A percentile compares a stretch with the other conserved stretches of the same genome.
Conservation (phyloP, 2,797 vertebrate species). For the Clarias pachynema region DNA sequence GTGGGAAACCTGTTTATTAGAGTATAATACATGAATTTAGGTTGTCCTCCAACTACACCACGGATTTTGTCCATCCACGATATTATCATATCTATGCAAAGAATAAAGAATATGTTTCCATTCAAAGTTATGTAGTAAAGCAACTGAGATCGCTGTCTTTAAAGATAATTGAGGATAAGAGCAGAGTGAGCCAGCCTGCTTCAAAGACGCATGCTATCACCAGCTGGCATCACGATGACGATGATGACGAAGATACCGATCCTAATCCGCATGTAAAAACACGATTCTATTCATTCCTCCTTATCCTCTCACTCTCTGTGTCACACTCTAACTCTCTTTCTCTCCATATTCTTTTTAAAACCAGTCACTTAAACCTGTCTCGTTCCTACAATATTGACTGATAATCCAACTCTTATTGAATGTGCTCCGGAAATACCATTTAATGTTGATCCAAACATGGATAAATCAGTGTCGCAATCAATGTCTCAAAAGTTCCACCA, state of each 20-base stretch:
- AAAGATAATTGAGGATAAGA: conserved; percentile 74
- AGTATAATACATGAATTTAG: neutral
- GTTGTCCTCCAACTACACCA: neutral
- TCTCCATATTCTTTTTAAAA: conserved; percentile 11
- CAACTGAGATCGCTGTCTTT: conserved; percentile 66
- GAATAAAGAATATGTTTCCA: neutral
- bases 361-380: neutral
- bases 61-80: neutral
- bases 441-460: neutral
- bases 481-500: conserved; percentile 8
- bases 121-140: conserved; percentile 7
- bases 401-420: neutral
- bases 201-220: conserved; percentile 69
- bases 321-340: conserved; percentile 24
- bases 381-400: neutral
- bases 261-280: conserved; percentile 77
- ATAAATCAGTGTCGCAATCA: conserved; percentile 20
- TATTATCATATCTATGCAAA: conserved; percentile 15
- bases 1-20: neutral
- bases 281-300: conserved; percentile 63
- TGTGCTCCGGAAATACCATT: neutral
- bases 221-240: conserved; percentile 62
- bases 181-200: conserved; percentile 63
- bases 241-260: conserved; percentile 70
- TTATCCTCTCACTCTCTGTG: conserved; percentile 15